Base-by-base conservation (phyloP, 1,140 invertebrate species). In the Bombus confusus region DNA sequence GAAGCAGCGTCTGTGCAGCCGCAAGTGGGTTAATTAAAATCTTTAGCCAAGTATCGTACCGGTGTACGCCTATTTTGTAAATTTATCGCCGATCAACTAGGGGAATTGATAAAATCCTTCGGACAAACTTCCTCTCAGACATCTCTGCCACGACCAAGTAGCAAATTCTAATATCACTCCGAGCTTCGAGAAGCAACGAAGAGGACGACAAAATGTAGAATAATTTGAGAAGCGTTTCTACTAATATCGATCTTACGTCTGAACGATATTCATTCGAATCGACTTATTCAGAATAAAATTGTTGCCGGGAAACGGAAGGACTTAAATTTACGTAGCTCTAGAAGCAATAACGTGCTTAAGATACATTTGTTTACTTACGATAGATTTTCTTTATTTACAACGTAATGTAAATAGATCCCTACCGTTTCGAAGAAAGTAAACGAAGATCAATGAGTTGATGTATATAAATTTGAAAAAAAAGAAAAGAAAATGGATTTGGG, bases 11-110 rank as follows among this genome's bases (percentile, higher is more conserved):
- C 72, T 84, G 52, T 80, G 76, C 52, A 41, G 13, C 13, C 52
- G 62, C 74, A 88, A 88, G 87, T 86, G 85, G 77, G 87, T 86
- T 86, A 88, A 88, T 87, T 88, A 81, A 86, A 88, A 89, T 88
- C 43, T 86, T 79, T 62, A 52, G 22, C 28, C 39, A 52, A 71
- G 31, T 64, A 64, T 88, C 72, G 18, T 52, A 15, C 31, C 52
- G 41, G 62, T 71, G 25, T 66, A 77, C 69, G 62, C 25, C 37
- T 76, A 77, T 57, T 85, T 73, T 74, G 28, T 8, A 28, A 76
- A 87, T 87, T 87, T 79, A 79, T 76, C 59, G 57, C 25, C 41
- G 76, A 80, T 84, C 62, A 34, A 64, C 47, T 0, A 52, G 18
- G 1, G 0, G 1, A 73, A 75, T 37, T 52, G 62, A 57, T 73